A percentile compares a stretch with the other conserved stretches of the same genome.
phyloP scores from a whole-genome alignment of 2,888 invertebrate genomes.

The Chamaedrilus cognettii region DNA sequence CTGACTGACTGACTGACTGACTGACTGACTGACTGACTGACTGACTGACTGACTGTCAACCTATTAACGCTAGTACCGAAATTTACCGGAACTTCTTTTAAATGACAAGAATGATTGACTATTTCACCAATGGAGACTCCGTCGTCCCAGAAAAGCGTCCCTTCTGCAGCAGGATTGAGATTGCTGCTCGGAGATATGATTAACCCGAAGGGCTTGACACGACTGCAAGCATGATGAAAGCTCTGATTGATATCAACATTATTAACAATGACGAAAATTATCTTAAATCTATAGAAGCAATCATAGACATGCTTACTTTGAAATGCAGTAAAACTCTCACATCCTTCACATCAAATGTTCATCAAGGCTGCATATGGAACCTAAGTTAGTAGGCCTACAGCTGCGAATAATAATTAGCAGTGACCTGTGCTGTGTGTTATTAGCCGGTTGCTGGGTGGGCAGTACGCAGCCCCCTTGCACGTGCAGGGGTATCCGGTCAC shows the following conservation, averaged over 20 bases:
- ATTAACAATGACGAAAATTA: neutral
- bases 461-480: neutral
- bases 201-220: conserved; percentile 64
- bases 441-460: neutral
- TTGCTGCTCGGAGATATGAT: conserved; percentile 68
- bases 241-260: neutral
- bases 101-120: too few relatives aligned
- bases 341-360: neutral
- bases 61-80: too few relatives aligned
- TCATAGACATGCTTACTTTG: too few relatives aligned
- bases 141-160: conserved; percentile 79
- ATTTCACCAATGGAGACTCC: conserved; percentile 69
- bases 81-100: too few relatives aligned
- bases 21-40: too few relatives aligned
- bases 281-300: too few relatives aligned
- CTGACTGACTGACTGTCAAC: too few relatives aligned
- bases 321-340: neutral
- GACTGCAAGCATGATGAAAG: conserved; percentile 23
- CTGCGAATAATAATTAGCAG: too few relatives aligned
- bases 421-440: neutral
- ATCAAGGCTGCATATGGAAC: too few relatives aligned
- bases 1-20: too few relatives aligned
- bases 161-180: conserved; percentile 63
- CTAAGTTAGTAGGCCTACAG: too few relatives aligned
- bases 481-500: neutral